phyloP scores from a whole-genome alignment of 2,113 vertebrate genomes.

The Girardinichthys multiradiatus region DNA sequence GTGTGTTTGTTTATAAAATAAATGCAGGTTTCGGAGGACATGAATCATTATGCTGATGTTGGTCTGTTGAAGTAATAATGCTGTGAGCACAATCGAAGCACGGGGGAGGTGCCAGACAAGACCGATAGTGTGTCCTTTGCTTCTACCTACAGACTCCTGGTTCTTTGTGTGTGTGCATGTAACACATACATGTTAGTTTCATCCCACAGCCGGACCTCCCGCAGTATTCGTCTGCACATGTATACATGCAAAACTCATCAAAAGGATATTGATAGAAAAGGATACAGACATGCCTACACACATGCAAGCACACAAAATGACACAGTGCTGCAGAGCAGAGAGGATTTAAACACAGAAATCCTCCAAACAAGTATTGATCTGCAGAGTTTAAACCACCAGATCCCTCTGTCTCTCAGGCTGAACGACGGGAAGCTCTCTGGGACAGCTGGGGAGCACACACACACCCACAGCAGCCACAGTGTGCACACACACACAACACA shows the following conservation, averaged over 20 bases:
- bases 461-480: slow-evolving; percentile 10
- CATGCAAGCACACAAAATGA: slow-evolving; percentile 11
- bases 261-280: slow-evolving; percentile 34
- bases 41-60: slow-evolving; percentile 68
- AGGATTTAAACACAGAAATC: slow-evolving; percentile 68
- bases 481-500: slow-evolving; percentile 1
- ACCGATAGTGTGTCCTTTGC: slow-evolving; percentile 33
- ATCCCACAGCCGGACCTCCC: slow-evolving; percentile 24
- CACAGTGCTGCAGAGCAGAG: slow-evolving; percentile 70
- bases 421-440: slow-evolving; percentile 63
- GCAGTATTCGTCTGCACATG: slow-evolving; percentile 46
- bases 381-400: slow-evolving; percentile 45
- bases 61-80: slow-evolving; percentile 54
- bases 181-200: slow-evolving; percentile 10
- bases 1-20: slow-evolving; percentile 29
- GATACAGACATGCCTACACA: not conserved
- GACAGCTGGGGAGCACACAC: slow-evolving; percentile 50
- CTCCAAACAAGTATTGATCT: slow-evolving; percentile 72
- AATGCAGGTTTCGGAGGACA: slow-evolving; percentile 30
- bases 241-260: slow-evolving; percentile 30
- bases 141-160: slow-evolving; percentile 9
- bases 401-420: slow-evolving; percentile 40
- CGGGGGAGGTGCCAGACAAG: slow-evolving; percentile 57
- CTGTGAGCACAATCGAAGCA: slow-evolving; percentile 53
- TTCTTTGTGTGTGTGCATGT: slow-evolving; percentile 23